A percentile compares a stretch with the other conserved stretches of the same genome.
phyloP scores from a whole-genome alignment of 2,797 vertebrate genomes.

The Lycodopsis pacificus region DNA sequence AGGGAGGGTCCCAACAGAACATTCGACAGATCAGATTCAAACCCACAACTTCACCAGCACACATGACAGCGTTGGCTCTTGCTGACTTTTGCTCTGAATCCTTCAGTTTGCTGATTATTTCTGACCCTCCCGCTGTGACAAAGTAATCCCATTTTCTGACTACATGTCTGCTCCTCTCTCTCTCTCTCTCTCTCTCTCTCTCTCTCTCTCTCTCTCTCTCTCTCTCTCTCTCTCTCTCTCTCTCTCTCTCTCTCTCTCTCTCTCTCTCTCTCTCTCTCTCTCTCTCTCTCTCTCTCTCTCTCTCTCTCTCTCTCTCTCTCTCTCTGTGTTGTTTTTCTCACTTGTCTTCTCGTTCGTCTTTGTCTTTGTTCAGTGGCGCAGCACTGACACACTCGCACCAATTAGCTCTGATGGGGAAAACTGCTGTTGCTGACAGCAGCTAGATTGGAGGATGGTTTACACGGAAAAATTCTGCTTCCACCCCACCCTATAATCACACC shows the following conservation, averaged over 20 bases:
- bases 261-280: background rate
- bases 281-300: background rate
- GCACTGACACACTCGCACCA: constrained; percentile 39
- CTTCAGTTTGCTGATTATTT: constrained; percentile 28
- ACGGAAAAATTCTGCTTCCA: constrained; percentile 58
- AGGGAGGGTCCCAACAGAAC: background rate
- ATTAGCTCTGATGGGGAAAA: constrained; percentile 62
- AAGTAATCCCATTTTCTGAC: constrained; percentile 22
- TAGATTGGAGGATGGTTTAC: constrained; percentile 41
- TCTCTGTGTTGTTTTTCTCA: constrained; percentile 15
- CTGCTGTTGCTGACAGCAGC: constrained; percentile 50
- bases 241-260: too few relatives aligned
- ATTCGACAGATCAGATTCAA: constrained; percentile 16
- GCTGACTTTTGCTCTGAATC: constrained; percentile 20
- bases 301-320: background rate
- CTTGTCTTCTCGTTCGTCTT: background rate
- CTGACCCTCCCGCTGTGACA: constrained; percentile 26
- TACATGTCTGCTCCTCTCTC: background rate
- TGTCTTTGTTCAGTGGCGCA: constrained; percentile 19
- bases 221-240: too few relatives aligned
- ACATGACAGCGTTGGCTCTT: background rate
- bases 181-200: background rate
- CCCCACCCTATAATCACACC: constrained; percentile 67
- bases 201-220: too few relatives aligned
- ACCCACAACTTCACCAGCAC: constrained; percentile 7